Evolutionary conservation across 2,797 vertebrate genomes (phyloP), one percentile per base, ranked within the genome.

Genomic region (Triplophysa yarkandensis): DNA sequence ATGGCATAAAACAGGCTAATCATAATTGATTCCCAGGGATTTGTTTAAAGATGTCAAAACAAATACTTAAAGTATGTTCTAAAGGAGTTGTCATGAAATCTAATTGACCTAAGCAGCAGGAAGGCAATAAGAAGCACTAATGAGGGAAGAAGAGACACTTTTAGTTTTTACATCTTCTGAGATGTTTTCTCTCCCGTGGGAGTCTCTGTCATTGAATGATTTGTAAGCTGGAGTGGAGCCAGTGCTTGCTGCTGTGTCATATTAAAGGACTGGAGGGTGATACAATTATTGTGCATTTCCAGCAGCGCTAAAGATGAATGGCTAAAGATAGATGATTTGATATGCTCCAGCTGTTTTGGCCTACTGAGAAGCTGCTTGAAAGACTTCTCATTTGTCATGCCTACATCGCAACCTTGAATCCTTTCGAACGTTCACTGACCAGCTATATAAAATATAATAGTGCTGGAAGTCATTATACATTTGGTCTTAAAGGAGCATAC

Each of bases 1-100:
- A 78, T 43, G 67, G n/a, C 62, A 74, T 68, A 76, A 77, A 83
- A 78, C 71, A 68, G 66, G 68, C 62, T 78, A 71, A 81, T 81
- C 50, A 71, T 43, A 66, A 64, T 41, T 78, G 68, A 78, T 77
- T 68, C 68, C 63, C 28, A 70, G 32, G 44, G 62, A 81, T 71
- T 63, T 74, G 34, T 60, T 79, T 76, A 30, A 68, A 74, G n/a
- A 77, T 46, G 34, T 73, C 63, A 19, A 44, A 64, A 64, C 32
- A 68, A 64, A 76, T 17, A 68, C 60, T 64, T 64, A 27, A 9
- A 39, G 36, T 14, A 39, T 16, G 67, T 74, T 63, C 43, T 44
- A 2, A 34, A 41, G 14, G 21, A 50, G 28, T 63, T 68, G 48
- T 83, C 54, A 57, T 76, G 34, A 76, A 67, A 46, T 48, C 14